phyloP scores from a whole-genome alignment of 2,113 vertebrate species.

The Ctenodactylus gundi region DNA sequence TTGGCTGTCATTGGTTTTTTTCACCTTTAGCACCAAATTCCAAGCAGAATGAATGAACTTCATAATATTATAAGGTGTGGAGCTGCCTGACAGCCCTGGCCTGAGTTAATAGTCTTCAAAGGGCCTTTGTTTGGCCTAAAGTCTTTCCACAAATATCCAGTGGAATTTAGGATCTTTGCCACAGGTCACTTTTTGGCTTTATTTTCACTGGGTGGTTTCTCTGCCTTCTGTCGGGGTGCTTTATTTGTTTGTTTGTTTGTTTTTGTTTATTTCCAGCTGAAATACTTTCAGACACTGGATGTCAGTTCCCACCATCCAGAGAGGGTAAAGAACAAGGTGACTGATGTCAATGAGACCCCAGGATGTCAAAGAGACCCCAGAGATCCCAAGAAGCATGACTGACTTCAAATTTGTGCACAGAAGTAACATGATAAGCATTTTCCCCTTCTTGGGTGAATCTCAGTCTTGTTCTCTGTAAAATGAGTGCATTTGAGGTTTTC shows the following conservation, averaged over 20 bases:
- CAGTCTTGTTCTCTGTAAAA: neutral
- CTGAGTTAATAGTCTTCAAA: neutral
- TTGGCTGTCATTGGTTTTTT: neutral
- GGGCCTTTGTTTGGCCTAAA: neutral
- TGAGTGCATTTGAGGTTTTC: neutral
- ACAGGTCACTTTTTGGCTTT: neutral
- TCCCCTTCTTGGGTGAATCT: neutral
- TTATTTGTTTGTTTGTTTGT: too few relatives aligned
- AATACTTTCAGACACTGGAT: neutral
- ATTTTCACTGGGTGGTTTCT: neutral
- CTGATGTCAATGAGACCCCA: rapidly evolving
- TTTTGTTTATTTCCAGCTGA: neutral
- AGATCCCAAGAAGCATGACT: neutral
- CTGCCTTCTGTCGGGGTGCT: too few relatives aligned
- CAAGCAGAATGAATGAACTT: neutral
- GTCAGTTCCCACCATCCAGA: neutral
- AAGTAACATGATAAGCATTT: neutral
- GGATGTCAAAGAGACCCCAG: rapidly evolving
- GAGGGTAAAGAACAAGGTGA: neutral
- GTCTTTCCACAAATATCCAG: neutral
- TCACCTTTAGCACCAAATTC: neutral
- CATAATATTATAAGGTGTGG: neutral
- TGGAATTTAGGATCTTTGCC: neutral
- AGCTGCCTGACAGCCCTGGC: neutral
- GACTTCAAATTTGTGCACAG: neutral